phyloP scores from a whole-genome alignment of 1,140 invertebrate species.

The Drosophila seguyi region DNA sequence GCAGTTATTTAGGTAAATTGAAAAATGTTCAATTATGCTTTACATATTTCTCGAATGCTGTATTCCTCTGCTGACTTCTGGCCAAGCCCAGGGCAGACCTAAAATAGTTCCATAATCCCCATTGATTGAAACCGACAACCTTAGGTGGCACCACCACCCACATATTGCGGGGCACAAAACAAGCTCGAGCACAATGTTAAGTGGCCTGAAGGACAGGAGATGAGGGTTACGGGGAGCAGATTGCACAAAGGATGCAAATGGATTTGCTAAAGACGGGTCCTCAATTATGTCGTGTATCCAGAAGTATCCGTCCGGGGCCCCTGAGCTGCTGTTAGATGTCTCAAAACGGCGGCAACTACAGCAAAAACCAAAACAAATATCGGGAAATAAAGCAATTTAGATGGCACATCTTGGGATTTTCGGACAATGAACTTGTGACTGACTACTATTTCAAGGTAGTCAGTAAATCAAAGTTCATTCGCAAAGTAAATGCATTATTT shows the following conservation, averaged over 20 bases:
- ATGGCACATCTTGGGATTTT: not conserved
- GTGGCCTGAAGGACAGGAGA: slow-evolving; percentile 16
- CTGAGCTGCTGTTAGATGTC: not conserved
- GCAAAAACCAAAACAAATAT: not conserved
- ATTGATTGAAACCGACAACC: slow-evolving; percentile 58
- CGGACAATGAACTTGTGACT: not conserved
- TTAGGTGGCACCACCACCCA: slow-evolving; percentile 4
- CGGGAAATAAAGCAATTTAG: not conserved
- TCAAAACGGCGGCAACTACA: slow-evolving; percentile 1
- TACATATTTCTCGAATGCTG: not conserved
- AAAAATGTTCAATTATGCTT: not conserved
- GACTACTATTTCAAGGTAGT: slow-evolving; percentile 1
- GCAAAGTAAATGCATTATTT: slow-evolving; percentile 7
- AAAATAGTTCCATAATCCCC: slow-evolving; percentile 73
- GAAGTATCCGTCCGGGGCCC: slow-evolving; percentile 7
- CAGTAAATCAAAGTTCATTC: slow-evolving; percentile 5
- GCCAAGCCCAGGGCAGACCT: slow-evolving; percentile 37
- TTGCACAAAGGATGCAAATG: slow-evolving; percentile 32
- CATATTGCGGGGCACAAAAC: not conserved
- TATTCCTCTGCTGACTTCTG: not conserved
- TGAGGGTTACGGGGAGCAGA: no score
- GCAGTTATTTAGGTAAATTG: no score
- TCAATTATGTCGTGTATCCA: slow-evolving; percentile 34
- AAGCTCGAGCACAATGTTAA: slow-evolving; percentile 38
- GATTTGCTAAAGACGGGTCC: slow-evolving; percentile 21